Evolutionary conservation across 1,140 invertebrate species (phyloP).

Genomic region (Brachionus plicatilis): DNA sequence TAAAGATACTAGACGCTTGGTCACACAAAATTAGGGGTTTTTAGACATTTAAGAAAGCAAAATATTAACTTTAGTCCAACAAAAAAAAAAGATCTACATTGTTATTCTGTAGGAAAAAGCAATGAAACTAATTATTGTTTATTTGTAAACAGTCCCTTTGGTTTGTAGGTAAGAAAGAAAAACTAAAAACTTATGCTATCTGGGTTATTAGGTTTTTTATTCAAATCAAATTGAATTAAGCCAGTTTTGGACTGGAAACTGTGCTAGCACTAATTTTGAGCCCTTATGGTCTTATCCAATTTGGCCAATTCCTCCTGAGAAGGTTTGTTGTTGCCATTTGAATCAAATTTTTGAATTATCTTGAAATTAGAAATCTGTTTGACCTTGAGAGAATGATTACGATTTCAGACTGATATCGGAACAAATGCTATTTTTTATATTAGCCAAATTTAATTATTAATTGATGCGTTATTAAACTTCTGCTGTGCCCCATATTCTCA

Average conservation of each 20-base stretch:
- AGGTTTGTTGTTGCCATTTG: neutral
- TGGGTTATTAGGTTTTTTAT: constrained; percentile 5
- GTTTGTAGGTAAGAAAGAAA: neutral
- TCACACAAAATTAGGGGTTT: neutral
- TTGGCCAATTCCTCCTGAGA: neutral
- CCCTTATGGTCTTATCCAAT: constrained; percentile 2
- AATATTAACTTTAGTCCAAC: neutral
- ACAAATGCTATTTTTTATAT: neutral
- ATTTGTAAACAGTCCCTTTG: constrained; percentile 18
- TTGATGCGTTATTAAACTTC: neutral
- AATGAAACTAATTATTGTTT: constrained; percentile 2
- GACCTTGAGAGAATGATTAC: neutral
- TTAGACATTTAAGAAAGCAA: neutral
- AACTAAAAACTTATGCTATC: neutral
- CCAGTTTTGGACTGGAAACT: neutral
- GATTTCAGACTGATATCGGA: neutral
- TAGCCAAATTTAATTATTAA: constrained; percentile 2
- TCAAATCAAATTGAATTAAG: constrained; percentile 22
- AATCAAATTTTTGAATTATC: neutral
- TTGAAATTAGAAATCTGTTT: neutral
- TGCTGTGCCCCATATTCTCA: neutral
- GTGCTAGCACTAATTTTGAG: neutral
- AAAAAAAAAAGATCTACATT: neutral
- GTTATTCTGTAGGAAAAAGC: neutral
- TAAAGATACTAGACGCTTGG: neutral